Base-by-base conservation (phyloP, 2,113 vertebrate genomes). In the Ochotona princeps region DNA sequence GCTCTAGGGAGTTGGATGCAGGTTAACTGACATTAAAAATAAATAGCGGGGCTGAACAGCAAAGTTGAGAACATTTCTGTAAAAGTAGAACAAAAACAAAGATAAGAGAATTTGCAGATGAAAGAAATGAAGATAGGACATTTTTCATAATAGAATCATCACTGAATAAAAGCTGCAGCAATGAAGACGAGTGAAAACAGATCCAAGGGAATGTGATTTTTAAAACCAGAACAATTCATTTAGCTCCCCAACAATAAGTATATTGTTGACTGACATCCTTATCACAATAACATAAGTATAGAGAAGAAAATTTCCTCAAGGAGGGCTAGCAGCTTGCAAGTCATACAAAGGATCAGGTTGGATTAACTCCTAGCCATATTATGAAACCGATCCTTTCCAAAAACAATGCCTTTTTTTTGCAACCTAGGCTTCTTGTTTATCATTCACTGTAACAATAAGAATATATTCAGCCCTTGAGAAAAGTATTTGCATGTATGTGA, bases 341-440 rank as follows among this genome's bases (percentile, higher is more conserved):
- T 73, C 54, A 80, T 54, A 73, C 65, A 44, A 28, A 54, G 72
- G 23, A 81, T 63, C 38, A 30, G 10, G 54, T 51, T 38, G 23
- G 44, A 51, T 57, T 73, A n/a, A 67, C 35, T 54, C 61, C 15
- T 72, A 67, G 47, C n/a, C 23, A 73, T 63, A 28, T 57, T n/a
- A 32, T 54, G 79, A 90, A 90, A 90, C 8, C 65, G 66, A 66
- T 74, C 49, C 47, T n/a, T 90, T 74, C 79, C 65, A 74, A 90
- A 66, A 83, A 30, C 32, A 65, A 69, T 60, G 38, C 54, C 28
- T 87, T 80, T 72, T 72, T 87, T 57, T 44, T n/a, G n/a, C 10
- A 83, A 35, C 23, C 38, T 17, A 73, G 17, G 1, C n/a, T 51
- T 65, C 44, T 80, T 4, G 23, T 6, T 74, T 66, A 66, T 38